Evolutionary conservation across 2,797 vertebrate genomes (phyloP).

Genomic region (Varecia variegata): DNA sequence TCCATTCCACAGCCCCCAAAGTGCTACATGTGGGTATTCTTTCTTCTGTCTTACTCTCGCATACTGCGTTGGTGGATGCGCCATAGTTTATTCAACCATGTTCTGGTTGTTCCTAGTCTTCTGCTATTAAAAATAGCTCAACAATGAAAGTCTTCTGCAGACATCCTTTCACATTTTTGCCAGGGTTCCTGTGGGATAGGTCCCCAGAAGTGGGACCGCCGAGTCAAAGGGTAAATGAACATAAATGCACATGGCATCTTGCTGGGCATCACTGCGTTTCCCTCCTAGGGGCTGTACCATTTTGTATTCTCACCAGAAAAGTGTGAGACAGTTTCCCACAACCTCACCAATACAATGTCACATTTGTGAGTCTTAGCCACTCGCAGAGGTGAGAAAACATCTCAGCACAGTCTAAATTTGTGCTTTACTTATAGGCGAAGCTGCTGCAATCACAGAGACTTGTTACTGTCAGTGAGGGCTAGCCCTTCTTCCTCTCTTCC

Average conservation of each 20-base stretch:
- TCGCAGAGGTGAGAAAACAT: background rate
- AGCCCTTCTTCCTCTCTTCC: background rate
- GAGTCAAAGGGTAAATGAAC: background rate
- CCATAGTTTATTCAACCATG: background rate
- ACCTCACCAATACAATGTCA: background rate
- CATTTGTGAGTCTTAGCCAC: background rate
- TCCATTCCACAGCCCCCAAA: background rate
- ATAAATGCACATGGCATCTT: background rate
- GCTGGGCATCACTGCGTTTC: background rate
- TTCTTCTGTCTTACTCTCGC: background rate
- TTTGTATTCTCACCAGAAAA: background rate
- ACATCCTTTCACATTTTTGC: background rate
- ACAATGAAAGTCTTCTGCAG: background rate
- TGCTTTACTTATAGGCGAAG: background rate
- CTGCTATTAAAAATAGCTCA: background rate
- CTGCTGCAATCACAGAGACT: background rate
- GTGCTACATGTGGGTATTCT: no score
- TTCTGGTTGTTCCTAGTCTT: background rate
- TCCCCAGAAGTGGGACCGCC: background rate
- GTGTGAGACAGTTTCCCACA: background rate
- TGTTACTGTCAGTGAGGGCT: background rate
- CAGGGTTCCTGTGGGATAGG: background rate
- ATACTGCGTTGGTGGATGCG: background rate
- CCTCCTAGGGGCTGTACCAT: background rate
- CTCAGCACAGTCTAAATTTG: background rate